Evolutionary conservation across 53 echinoderm and acorn worm genomes (phyloP).

Genomic region (Zoroaster sp.): DNA sequence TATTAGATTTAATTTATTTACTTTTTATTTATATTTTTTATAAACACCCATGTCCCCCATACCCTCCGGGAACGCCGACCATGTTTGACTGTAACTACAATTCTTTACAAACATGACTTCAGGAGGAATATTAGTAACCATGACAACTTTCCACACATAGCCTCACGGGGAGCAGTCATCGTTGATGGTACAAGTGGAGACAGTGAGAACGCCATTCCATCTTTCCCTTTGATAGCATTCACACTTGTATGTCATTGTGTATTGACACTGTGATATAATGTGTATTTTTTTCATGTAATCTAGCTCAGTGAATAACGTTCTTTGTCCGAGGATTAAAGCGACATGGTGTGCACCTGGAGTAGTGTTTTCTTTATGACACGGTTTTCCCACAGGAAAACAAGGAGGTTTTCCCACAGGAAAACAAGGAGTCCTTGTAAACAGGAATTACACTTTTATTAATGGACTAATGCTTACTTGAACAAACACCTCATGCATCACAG

Average conservation of each 20-base stretch:
- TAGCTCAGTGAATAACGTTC: not conserved
- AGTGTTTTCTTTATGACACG: not conserved
- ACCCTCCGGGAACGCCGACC: too few species aligned
- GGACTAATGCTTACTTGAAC: too few species aligned
- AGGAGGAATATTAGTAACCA: not conserved
- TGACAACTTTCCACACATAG: not conserved
- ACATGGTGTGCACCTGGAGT: not conserved
- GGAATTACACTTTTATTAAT: not conserved
- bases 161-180: not conserved
- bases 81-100: not conserved
- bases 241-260: not conserved
- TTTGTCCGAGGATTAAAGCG: not conserved
- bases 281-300: too few species aligned
- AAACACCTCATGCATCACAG: not conserved
- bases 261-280: too few species aligned
- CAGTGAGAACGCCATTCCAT: not conserved
- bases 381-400: not conserved
- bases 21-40: too few species aligned
- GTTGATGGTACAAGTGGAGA: not conserved
- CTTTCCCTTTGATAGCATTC: not conserved
- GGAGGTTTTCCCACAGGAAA: too few species aligned
- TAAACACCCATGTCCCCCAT: too few species aligned
- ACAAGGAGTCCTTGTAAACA: not conserved
- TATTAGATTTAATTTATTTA: too few species aligned
- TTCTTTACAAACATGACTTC: not conserved